Evolutionary conservation across 2,888 invertebrate species (phyloP).

Genomic region (Zele albiditarsus): DNA sequence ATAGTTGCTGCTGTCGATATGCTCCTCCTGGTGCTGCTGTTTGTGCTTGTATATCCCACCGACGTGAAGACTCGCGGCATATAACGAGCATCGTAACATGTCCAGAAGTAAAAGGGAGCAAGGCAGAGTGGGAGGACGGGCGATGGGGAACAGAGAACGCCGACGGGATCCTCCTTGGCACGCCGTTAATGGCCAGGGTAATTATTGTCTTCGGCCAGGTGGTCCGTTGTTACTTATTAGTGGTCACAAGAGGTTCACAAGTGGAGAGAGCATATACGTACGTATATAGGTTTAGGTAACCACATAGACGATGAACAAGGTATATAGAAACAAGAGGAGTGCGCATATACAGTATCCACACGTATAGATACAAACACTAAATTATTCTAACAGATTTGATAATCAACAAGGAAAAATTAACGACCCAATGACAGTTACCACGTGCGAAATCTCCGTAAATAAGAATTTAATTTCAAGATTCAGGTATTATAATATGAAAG

Average conservation of each 20-base stretch:
- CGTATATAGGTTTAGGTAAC: background rate
- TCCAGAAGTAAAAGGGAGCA: constrained; percentile 6
- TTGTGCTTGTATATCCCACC: background rate
- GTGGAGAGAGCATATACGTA: background rate
- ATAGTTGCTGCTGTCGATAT: background rate
- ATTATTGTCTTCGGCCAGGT: constrained; percentile 68
- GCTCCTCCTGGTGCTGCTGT: background rate
- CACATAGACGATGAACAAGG: too few relatives aligned
- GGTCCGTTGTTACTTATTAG: constrained; percentile 65
- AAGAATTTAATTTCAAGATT: too few relatives aligned
- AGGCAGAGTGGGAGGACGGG: constrained; percentile 10
- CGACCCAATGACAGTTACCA: too few relatives aligned
- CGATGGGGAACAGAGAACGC: constrained; percentile 33
- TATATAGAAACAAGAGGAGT: too few relatives aligned
- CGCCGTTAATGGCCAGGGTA: constrained; percentile 65
- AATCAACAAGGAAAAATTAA: too few relatives aligned
- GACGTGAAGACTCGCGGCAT: constrained; percentile 9
- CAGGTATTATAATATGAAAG: constrained; percentile 26
- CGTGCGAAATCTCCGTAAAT: too few relatives aligned
- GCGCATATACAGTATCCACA: too few relatives aligned
- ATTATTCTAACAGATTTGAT: too few relatives aligned
- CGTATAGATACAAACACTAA: too few relatives aligned
- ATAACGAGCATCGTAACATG: constrained; percentile 19
- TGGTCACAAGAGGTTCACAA: constrained; percentile 32
- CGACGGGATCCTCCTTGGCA: constrained; percentile 52